phyloP scores from a whole-genome alignment of 2,797 vertebrate species.

The Acipenser ruthenus region DNA sequence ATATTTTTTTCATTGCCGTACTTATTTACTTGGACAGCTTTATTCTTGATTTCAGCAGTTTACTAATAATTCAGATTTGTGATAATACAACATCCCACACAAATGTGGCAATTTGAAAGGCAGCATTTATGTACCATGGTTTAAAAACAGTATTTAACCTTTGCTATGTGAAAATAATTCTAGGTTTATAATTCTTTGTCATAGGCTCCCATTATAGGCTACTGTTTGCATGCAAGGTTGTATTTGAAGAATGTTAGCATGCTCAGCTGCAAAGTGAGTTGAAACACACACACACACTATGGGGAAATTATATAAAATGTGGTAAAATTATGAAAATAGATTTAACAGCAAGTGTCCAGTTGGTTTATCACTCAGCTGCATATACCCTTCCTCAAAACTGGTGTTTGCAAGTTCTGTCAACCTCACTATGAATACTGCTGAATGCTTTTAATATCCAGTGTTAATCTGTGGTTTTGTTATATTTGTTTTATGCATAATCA shows the following conservation, averaged over 20 bases:
- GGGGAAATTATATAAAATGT: neutral
- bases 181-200: conserved; percentile 19
- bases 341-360: conserved; percentile 35
- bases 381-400: too few relatives aligned
- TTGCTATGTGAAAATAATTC: conserved; percentile 33
- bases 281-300: conserved; percentile 4
- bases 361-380: conserved; percentile 13
- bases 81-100: too few relatives aligned
- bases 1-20: too few relatives aligned
- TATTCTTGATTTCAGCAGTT: too few relatives aligned
- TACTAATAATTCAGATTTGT: too few relatives aligned
- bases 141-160: conserved; percentile 51
- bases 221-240: conserved; percentile 60
- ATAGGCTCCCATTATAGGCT: conserved; percentile 43
- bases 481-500: too few relatives aligned
- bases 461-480: too few relatives aligned
- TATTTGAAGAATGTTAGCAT: conserved; percentile 42
- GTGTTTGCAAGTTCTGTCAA: conserved; percentile 5
- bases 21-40: too few relatives aligned
- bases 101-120: conserved; percentile 5
- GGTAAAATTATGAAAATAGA: neutral
- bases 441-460: conserved; percentile 30
- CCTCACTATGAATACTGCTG: conserved; percentile 24
- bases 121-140: conserved; percentile 51
- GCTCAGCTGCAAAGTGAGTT: conserved; percentile 42